A percentile compares a stretch with the other conserved stretches of the same genome.
Evolutionary conservation across 2,797 vertebrate species (phyloP).

Genomic region (Limosa lapponica): DNA sequence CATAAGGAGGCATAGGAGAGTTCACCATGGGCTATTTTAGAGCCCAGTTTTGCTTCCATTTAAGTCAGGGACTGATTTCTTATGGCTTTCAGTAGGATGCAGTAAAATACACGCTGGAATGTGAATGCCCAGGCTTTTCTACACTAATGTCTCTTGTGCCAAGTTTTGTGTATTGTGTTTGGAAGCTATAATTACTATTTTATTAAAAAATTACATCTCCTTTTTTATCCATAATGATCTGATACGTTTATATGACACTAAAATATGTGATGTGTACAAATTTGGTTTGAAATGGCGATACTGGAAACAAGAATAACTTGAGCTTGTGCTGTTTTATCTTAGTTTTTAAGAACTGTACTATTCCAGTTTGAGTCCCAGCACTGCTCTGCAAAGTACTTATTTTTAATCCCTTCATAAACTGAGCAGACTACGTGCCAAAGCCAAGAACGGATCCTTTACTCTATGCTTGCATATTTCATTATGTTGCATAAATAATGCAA

Average conservation of each 20-base stretch:
- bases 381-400: neutral
- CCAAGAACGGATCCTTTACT: constrained; percentile 49
- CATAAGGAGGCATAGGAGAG: neutral
- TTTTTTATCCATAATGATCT: neutral
- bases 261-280: neutral
- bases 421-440: constrained; percentile 20
- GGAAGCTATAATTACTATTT: neutral
- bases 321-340: neutral
- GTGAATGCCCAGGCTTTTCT: neutral
- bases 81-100: neutral
- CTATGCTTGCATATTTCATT: constrained; percentile 71
- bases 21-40: neutral
- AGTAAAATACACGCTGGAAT: neutral
- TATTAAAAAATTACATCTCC: neutral
- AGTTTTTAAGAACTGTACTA: neutral
- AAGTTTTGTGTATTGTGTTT: neutral
- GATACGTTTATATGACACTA: neutral
- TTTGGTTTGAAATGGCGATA: neutral
- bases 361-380: neutral
- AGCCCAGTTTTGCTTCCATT: neutral
- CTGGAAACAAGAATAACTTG: neutral
- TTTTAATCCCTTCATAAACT: constrained; percentile 36
- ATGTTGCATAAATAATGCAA: constrained; percentile 68
- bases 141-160: neutral
- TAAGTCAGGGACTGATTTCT: neutral